Base-by-base conservation (phyloP, 1,140 invertebrate genomes). In the Physella acuta region DNA sequence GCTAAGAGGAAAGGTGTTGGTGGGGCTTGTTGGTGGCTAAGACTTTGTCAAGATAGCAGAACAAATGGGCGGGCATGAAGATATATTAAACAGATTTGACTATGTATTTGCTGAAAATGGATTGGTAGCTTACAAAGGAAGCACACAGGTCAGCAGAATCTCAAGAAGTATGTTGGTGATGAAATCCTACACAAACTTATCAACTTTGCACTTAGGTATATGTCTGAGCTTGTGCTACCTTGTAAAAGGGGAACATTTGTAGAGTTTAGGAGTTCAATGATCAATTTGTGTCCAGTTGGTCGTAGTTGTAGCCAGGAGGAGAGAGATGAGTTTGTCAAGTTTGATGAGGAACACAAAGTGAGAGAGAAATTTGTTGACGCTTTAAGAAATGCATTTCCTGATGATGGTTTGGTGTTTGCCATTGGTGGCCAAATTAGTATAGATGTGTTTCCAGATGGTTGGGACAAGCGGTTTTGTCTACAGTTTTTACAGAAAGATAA, bases 91-190 rank as follows among this genome's bases (percentile, higher is more conserved):
- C 26, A 88, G 91, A 70, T 98, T 93, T 83, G 92, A 97, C 74
- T 98, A 95, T 84, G 89, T 99, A 11, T 99, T 99, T 86, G 90
- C 94, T 51, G 97, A 99, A 87, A 99, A 99, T 89, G 97, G 97
- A 2, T 84, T 99, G 14, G 89, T 98, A 52, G 91, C 93, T 49
- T 96, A 90, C 75, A 90, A 92, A 75, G 86, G 91, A 76, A 92
- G 92, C 0, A 85, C 90, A 76, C 85, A 91, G 75, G 86, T 93
- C 59, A 89, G 58, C 86, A 96, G 88, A 93, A 89, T 71, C 95
- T 99, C 69, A 88, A 92, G 63, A 88, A 90, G 59, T 87, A 90
- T 79, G 87, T 98, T 53, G 97, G 97, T 1, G 97, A 99, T 86
- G 90, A 94, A 58, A 90, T 89, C 36, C 77, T 98, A 5, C 95